Base-by-base conservation (phyloP, 2,797 vertebrate genomes). In the Peromyscus attwateri region DNA sequence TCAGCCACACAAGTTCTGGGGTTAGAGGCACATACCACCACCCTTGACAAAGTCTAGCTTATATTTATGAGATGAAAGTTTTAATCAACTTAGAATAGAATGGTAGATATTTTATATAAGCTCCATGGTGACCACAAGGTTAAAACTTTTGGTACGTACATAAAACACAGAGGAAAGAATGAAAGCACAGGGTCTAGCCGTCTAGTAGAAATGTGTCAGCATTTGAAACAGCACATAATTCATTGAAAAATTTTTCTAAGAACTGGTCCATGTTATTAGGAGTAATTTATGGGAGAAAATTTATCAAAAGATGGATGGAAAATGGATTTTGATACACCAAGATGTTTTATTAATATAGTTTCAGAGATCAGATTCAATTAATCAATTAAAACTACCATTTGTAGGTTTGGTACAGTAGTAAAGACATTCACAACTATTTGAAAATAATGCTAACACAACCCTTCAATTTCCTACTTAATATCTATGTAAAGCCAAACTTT, bases 401-500 rank as follows among this genome's bases (percentile, higher is more conserved):
- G 6, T 57, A 76, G 0, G 1, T 64, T 91, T 76, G 31, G 27
- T 62, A 5, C 17, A 31, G 14, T 70, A 40, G 21, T 84, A 70
- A 94, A 1, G 62, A 76, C 75, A 55, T 88, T 91, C 80, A 70
- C 6, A 91, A 81, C 64, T 76, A 77, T n/a, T 19, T 92, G 66
- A 85, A 90, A 77, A 84, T 57, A 19, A 25, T 34, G 34, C 29
- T 84, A 84, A 87, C 57, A 29, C 43, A 34, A 1, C 62, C 19
- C 55, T 77, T 34, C 16, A 55, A 94, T 46, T 88, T 90, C 11
- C 52, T 84, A 60, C 5, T 77, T 7, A 3, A 6, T 64, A 55
- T 62, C 16, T 73, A 19, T 29, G 1, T 62, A 25, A 71, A 21
- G 40, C 16, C 6, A 6, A 52, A 76, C 62, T 84, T 95, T 90